Evolutionary conservation across 2,113 vertebrate species (phyloP).

Genomic region (Ammospiza nelsoni): DNA sequence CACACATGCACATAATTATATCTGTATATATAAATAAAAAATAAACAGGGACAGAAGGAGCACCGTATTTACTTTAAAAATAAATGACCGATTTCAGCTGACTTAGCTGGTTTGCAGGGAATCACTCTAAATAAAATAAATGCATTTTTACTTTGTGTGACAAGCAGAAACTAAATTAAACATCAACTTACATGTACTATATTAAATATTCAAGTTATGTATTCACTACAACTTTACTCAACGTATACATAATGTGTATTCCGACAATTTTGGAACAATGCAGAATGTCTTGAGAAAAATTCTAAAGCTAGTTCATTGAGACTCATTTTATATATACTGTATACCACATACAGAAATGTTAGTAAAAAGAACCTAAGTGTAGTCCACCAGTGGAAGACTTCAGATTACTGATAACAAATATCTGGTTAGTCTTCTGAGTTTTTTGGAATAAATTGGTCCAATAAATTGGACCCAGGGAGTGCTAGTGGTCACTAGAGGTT

Average conservation of each 20-base stretch:
- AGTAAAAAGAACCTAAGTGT: not conserved
- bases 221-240: not conserved
- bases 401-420: not conserved
- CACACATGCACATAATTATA: not conserved
- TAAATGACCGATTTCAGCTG: not conserved
- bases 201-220: not conserved
- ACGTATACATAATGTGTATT: not conserved
- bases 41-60: not conserved
- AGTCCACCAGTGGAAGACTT: not conserved
- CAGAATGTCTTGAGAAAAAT: not conserved
- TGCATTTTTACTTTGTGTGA: not conserved
- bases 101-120: not conserved
- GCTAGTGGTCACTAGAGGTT: not conserved
- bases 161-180: conserved; percentile 29
- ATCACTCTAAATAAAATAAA: not conserved
- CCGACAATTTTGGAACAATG: conserved; percentile 11
- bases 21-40: not conserved
- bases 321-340: not conserved
- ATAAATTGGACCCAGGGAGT: not conserved
- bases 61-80: conserved; percentile 10
- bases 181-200: not conserved
- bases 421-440: not conserved
- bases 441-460: not conserved
- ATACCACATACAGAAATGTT: not conserved
- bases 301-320: not conserved